Conservation (phyloP, 2,888 invertebrate species). For the Glaucopsyche alexis region DNA sequence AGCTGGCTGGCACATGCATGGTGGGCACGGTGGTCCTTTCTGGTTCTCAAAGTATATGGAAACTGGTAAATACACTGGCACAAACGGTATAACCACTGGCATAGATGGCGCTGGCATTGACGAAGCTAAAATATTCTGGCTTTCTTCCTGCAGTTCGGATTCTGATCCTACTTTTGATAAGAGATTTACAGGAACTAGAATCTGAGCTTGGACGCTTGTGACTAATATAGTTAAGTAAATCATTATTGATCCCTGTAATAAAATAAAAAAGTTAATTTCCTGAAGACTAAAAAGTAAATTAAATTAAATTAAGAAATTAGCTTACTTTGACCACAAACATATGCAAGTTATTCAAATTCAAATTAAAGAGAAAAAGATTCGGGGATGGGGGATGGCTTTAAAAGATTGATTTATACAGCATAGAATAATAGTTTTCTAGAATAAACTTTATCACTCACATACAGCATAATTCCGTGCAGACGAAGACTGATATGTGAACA, state of each 20-base stretch:
- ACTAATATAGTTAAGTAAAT: background rate
- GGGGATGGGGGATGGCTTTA: too few species aligned
- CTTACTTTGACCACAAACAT: too few species aligned
- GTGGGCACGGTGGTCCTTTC: conserved; percentile 60
- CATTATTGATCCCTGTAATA: conserved; percentile 2
- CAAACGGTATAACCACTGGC: conserved; percentile 30
- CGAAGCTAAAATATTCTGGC: background rate
- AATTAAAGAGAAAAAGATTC: too few species aligned
- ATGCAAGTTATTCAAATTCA: too few species aligned
- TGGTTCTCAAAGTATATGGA: background rate
- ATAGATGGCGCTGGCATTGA: conserved; percentile 2
- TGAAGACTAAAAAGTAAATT: too few species aligned
- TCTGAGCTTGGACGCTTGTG: background rate
- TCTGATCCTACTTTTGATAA: background rate
- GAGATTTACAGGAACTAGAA: background rate
- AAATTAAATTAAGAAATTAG: too few species aligned
- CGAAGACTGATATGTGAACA: too few species aligned
- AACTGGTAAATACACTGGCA: background rate
- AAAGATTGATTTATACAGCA: too few species aligned
- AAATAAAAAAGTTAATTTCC: background rate
- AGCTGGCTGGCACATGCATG: conserved; percentile 57
- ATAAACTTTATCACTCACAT: too few species aligned
- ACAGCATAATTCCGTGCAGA: too few species aligned
- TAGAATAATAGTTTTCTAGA: too few species aligned
- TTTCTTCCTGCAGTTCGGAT: background rate